Conservation (phyloP, 2,113 vertebrate species). For the Heloderma charlesbogerti region DNA sequence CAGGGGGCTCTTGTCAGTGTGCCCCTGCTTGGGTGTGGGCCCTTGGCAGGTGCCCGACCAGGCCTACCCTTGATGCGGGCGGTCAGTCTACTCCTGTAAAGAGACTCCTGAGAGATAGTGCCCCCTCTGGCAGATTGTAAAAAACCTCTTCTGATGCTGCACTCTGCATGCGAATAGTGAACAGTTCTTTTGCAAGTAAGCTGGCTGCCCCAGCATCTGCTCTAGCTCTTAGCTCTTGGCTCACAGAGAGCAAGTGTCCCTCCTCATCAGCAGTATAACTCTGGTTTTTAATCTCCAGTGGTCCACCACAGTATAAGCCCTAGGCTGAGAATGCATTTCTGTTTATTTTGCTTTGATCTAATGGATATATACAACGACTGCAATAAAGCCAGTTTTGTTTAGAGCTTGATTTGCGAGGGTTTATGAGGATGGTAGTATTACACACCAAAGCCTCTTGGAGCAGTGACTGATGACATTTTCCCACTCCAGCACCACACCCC, state of each 20-base stretch:
- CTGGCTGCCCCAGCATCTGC: not conserved
- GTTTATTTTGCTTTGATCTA: conserved; percentile 40
- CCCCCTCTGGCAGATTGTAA: not conserved
- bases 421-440: conserved; percentile 11
- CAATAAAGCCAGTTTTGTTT: conserved; percentile 37
- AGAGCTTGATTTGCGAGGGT: conserved; percentile 3
- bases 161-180: not conserved
- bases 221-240: not conserved
- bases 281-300: conserved; percentile 4
- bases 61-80: too few species aligned
- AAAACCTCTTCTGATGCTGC: not conserved
- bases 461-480: conserved; percentile 18
- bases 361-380: conserved; percentile 20
- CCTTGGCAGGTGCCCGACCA: too few species aligned
- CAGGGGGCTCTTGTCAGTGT: too few species aligned
- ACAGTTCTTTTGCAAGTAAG: not conserved
- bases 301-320: not conserved
- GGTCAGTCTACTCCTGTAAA: not conserved
- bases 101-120: not conserved
- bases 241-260: not conserved
- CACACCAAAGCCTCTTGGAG: not conserved
- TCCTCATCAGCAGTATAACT: not conserved
- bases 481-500: not conserved
- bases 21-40: too few species aligned
- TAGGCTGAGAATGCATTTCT: conserved; percentile 7